These are phyloP conservation scores for Oikopleura albicans DNA, from an alignment of 23 tunicate genomes.

Conservation along the genomic window DNA sequence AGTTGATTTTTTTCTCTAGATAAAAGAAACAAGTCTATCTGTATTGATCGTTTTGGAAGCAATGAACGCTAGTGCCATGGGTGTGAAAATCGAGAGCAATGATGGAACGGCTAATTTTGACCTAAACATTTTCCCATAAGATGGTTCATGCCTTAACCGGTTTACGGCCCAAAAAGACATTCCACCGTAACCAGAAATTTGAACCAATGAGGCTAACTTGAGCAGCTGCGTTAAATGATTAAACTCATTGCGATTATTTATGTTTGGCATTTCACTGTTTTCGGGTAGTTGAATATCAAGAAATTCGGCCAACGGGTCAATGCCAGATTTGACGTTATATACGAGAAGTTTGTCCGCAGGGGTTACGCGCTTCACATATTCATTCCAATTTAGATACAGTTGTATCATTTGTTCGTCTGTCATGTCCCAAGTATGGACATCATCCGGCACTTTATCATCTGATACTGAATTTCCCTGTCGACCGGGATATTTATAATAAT, in stretches of 20 bases:
- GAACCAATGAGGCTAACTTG: neutral
- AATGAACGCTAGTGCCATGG: no score
- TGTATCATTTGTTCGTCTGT: neutral
- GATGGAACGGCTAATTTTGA: no score
- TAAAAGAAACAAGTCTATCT: no score
- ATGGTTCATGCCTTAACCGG: no score
- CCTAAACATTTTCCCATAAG: no score
- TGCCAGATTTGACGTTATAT: neutral
- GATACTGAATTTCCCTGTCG: neutral
- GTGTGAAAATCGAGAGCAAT: no score
- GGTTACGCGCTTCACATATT: neutral
- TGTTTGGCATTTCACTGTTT: neutral
- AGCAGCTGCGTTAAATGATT: neutral
- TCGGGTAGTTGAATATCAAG: neutral
- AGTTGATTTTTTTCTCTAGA: no score
- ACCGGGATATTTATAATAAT: no score
- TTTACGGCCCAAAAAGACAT: no score
- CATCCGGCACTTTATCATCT: neutral
- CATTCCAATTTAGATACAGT: neutral
- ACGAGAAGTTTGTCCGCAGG: neutral
- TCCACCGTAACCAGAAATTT: neutral
- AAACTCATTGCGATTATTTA: neutral
- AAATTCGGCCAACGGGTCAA: neutral
- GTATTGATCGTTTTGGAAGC: no score
- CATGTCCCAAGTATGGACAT: neutral